Base-by-base conservation (phyloP, 2,797 vertebrate species). In the Perodicticus potto region DNA sequence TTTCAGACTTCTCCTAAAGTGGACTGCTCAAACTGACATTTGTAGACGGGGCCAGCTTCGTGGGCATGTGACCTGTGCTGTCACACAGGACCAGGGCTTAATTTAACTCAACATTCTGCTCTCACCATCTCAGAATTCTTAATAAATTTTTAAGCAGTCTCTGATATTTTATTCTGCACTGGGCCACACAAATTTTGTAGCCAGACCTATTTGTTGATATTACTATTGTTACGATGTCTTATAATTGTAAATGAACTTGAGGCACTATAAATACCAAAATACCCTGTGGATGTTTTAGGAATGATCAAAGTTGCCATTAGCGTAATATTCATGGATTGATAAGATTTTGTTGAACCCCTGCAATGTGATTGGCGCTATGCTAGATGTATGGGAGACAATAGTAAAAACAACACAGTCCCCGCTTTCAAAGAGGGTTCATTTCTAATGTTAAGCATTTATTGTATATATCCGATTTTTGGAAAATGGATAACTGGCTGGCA, bases 231-330 rank as follows among this genome's bases (percentile, higher is more conserved):
- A 80, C 37, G 63, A 77, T 1, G 32, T 59, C 19, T 57, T 74
- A 40, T 57, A 25, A 80, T 86, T 69, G 10, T 49, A 69, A 78
- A 34, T 73, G 13, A 72, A 73, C 82, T 78, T 63, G 14, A 92
- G n/a, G 29, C 7, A 40, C 12, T 49, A 14, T 74, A 89, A 89
- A 89, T 40, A 91, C 80, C 83, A 78, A 94, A 85, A 80, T 94
- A 8, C 2, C n/a, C 57, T 61, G 13, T 43, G 29, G 63, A 40
- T 84, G 23, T 53, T 63, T 91, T 82, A 84, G 6, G n/a, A 91
- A 93, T 86, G 65, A 70, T 34, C 45, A 78, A 43, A 93, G 70
- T 72, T 70, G 61, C 8, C 67, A 10, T 80, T 72, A 55, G 45
- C 57, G 13, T 74, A 74, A 45, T 37, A 81, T 72, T 73, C 19